Evolutionary conservation across 2,113 vertebrate species (phyloP), one percentile per base, ranked within the genome.

Genomic region (Thunnus maccoyii): DNA sequence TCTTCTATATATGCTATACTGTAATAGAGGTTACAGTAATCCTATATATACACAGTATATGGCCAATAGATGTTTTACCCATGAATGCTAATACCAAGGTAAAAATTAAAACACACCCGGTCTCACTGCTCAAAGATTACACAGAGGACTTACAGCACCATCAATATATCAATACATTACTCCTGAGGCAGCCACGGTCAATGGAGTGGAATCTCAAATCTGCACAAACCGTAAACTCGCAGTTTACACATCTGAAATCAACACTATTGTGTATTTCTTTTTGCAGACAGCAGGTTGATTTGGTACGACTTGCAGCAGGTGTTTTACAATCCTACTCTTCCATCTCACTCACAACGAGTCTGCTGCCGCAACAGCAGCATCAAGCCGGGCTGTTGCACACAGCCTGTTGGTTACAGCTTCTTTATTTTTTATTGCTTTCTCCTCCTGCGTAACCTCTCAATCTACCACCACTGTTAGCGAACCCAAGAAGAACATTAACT

Each of bases 231-330:
- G 48, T 12, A 70, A 84, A 44, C 16, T 63, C 9, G 25, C n/a
- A 65, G 17, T 54, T 16, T 18, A 61, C 17, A 51, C 15, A 78
- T 74, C 48, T 70, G 70, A 64, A 27, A 56, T 30, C 52, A 78
- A 41, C 48, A 48, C 36, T 57, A 46, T 6, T 46, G 36, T 46
- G 27, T 14, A 15, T 56, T 67, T 10, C 30, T 63, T 56, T 72
- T 67, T 27, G 56, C 44, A 77, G 56, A 72, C 25, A 77, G 72
- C 67, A 55, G 44, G 61, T 65, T 72, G 81, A 62, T 82, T 54
- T 48, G 56, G 76, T 60, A 76, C 30, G 57, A 65, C 78, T n/a
- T 41, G 74, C 86, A 80, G 86, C 79, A 76, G 86, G 58, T 89
- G 72, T 66, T 76, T 72, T 30, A 62, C 27, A 65, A 58, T 80